These are phyloP conservation scores for Onychomys torridus DNA, from an alignment of 2,797 vertebrate species.

Conservation along the genomic window DNA sequence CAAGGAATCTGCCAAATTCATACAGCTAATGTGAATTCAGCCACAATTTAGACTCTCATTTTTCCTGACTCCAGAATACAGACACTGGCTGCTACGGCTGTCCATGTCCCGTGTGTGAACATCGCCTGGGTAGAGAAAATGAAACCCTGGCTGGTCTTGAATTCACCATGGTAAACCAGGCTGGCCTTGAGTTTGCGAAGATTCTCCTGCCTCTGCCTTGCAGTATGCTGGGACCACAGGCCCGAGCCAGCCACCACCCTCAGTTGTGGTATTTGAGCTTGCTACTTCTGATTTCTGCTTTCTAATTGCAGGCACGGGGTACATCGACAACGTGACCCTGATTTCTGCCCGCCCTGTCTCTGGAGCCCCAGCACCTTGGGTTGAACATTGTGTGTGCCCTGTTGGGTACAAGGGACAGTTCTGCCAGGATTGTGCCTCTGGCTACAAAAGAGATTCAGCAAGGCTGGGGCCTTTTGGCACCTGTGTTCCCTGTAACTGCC, in stretches of 20 bases:
- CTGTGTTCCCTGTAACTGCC: conserved; percentile 93
- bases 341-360: conserved; percentile 88
- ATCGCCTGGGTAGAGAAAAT: neutral
- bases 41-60: neutral
- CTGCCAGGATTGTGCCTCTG: conserved; percentile 92
- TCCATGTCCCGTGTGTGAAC: rapidly evolving
- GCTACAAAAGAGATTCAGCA: conserved; percentile 89
- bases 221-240: neutral
- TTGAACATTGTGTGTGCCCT: conserved; percentile 92
- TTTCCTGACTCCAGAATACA: neutral
- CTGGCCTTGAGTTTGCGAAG: neutral
- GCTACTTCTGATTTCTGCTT: neutral
- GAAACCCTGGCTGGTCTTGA: neutral
- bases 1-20: neutral
- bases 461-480: conserved; percentile 88
- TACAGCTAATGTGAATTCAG: neutral
- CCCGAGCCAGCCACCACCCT: no score
- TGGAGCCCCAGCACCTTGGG: conserved; percentile 91
- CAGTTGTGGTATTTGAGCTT: neutral
- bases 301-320: conserved; percentile 91
- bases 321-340: conserved; percentile 92
- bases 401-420: conserved; percentile 90
- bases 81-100: rapidly evolving
- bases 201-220: neutral
- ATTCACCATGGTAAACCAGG: neutral